Base-by-base conservation (phyloP, 1,140 invertebrate species). In the Panagrolaimus sp. region DNA sequence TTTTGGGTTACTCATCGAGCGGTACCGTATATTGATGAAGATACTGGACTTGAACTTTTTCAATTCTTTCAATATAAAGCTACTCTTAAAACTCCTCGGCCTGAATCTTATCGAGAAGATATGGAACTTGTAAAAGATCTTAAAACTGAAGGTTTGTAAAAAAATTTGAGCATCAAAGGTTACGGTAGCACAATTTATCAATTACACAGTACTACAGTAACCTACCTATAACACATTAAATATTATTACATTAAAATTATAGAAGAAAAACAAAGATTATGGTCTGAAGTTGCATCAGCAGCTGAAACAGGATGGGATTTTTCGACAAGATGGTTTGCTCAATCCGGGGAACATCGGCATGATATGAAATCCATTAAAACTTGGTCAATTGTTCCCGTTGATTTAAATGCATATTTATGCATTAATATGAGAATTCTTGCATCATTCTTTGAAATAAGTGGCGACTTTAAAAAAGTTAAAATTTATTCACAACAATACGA, bases 301-400 rank as follows among this genome's bases (percentile, higher is more conserved):
- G 74, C 74, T 14, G 74, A 76, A 43, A 75, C 74, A 6, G 73
- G 74, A 12, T 75, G 75, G 75, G 75, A 67, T 15, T 96, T 94
- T 84, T 93, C 91, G 10, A 91, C 90, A 4, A 86, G 93, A 62
- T 96, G 93, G 93, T 94, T 92, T 79, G 88, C 90, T 15, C 78
- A 78, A 62, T 76, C 81, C 70, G 70, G 70, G 47, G 43, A 69
- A 26, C 28, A 70, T 44, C 58, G 46, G 67, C 78, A 78, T 62
- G 62, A 82, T 43, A 68, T 79, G 77, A 14, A 68, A 32, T 79
- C 78, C 1, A 81, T 81, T 62, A 76, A 81, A 10, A 82, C 80
- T 0, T 73, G 72, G 47, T 75, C 88, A 52, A 89, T 93, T 43
- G 85, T 93, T 26, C 91, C 91, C 0, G 91, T 93, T 1, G 91